Evolutionary conservation across 2,797 vertebrate genomes (phyloP), one percentile per base, ranked within the genome.

Genomic region (Sebastes miniatus): DNA sequence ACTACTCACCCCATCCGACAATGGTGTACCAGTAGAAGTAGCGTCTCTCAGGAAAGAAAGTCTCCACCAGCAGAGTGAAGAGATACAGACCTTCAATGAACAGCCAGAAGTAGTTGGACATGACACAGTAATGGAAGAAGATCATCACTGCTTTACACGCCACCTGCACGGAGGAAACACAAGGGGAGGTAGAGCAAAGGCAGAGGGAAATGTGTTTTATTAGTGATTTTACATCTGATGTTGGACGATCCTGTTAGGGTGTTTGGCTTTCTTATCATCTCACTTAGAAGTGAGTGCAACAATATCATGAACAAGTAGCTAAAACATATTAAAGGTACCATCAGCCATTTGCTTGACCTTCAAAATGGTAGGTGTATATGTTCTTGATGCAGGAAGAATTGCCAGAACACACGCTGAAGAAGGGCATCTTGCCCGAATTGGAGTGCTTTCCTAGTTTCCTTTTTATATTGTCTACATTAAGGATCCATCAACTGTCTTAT

Each of bases 61-160:
- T 99, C 88, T 99, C 98, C 81, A 99, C 98, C 87, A 99, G 77
- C 81, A 99, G 92, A 0, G 98, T 99, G 93, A 99, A 99, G 79
- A 99, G 98, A 89, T 99, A 99, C 57, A 99, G 89, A 12, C 98
- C 98, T 83, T 99, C 98, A 1, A 99, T 99, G 91, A 99, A 99
- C 54, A 99, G 96, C 98, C 98, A 99, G 95, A 99, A 99, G 90
- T 99, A 99, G 94, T 99, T 99, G 93, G 98, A 99, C 97, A 99
- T 98, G 57, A 99, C 98, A 0, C 98, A 99, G 95, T 99, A 99
- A 91, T 99, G 98, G 89, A 99, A 99, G 94, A 99, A 99, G 69
- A 99, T 97, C 98, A 99, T 98, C 70, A 99, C 96, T 0, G 98
- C 95, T 93, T 98, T 99, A 87, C 98, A 99, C 8, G 97, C 96